Conservation (phyloP, 2,113 vertebrate species). For the Xiphophorus couchianus region DNA sequence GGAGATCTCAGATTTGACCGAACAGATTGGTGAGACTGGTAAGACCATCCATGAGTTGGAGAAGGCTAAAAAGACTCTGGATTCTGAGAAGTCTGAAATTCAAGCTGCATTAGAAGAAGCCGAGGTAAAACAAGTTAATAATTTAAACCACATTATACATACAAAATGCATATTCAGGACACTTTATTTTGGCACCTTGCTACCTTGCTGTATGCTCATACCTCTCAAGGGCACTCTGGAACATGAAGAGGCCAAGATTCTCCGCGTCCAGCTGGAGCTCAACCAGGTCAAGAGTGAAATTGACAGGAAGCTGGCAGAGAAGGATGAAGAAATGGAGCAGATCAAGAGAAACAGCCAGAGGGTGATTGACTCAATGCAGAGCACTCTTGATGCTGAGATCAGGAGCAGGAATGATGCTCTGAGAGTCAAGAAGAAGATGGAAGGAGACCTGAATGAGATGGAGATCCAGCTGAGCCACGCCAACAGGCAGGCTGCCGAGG, state of each 20-base stretch:
- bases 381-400: constrained; percentile 83
- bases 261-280: constrained; percentile 82
- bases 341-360: constrained; percentile 87
- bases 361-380: constrained; percentile 86
- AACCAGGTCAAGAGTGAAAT: constrained; percentile 88
- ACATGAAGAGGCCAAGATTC: constrained; percentile 78
- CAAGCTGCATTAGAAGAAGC: constrained; percentile 74
- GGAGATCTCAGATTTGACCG: constrained; percentile 71
- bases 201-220: not conserved
- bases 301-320: constrained; percentile 85
- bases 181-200: not conserved
- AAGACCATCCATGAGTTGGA: constrained; percentile 75
- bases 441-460: constrained; percentile 81
- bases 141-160: not conserved
- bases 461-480: constrained; percentile 81
- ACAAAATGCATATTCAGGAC: not conserved
- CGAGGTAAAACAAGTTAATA: constrained; percentile 58
- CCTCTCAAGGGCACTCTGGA: constrained; percentile 69
- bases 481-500: constrained; percentile 78
- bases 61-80: constrained; percentile 86
- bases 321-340: constrained; percentile 89
- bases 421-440: constrained; percentile 82
- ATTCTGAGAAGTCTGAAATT: constrained; percentile 63
- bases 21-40: constrained; percentile 67
- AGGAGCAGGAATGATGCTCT: constrained; percentile 79